Percentiles rank a stretch among this genome's conserved stretches.
These are phyloP conservation scores for Balaenoptera acutorostrata DNA, from an alignment of 2,113 vertebrate species.

Conservation along the genomic window DNA sequence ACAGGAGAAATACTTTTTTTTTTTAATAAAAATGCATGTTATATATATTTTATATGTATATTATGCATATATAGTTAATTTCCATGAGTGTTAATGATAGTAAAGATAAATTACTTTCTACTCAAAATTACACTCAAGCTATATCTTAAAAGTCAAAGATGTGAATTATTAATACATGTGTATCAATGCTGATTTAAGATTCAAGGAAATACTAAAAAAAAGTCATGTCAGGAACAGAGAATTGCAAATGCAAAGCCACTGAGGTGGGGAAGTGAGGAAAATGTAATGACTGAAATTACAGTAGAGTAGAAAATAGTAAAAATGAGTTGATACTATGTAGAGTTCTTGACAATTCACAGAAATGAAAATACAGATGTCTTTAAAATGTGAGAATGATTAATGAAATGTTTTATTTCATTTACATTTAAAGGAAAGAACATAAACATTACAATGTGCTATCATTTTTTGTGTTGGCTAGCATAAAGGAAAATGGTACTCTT, in stretches of 20 bases:
- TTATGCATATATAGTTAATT: not conserved
- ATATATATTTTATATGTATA: not conserved
- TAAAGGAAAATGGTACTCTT: not conserved
- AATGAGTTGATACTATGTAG: not conserved
- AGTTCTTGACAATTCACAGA: not conserved
- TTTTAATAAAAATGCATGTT: not conserved
- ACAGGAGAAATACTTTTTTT: not conserved
- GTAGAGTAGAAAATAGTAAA: not conserved
- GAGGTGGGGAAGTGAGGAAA: not conserved
- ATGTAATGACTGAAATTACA: not conserved
- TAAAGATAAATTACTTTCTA: not conserved
- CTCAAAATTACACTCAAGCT: not conserved
- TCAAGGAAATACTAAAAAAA: not conserved
- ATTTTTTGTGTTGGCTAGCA: not conserved
- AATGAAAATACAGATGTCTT: not conserved
- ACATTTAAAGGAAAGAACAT: not conserved
- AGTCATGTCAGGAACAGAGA: not conserved
- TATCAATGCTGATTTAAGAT: not conserved
- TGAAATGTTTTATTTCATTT: not conserved
- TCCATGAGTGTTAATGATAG: not conserved
- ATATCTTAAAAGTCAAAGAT: not conserved
- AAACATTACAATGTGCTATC: not conserved
- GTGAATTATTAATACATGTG: not conserved
- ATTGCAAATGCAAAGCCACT: not conserved
- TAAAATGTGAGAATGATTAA: not conserved